Evolutionary conservation across 2,888 invertebrate genomes (phyloP).

Genomic region (Micropterix aruncella): DNA sequence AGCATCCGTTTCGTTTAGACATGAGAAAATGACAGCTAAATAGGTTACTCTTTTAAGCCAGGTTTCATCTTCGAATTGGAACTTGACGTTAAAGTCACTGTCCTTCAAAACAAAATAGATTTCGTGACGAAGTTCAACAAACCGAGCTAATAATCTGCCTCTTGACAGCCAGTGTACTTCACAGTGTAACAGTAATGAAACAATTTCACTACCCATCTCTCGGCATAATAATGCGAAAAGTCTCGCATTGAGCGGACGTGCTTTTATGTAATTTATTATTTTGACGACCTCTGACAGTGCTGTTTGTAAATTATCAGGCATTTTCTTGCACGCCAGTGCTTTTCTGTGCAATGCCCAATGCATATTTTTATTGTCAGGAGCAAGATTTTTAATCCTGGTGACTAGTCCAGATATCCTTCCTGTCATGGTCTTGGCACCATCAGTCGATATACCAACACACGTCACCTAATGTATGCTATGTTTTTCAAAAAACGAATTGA

Average conservation of each 20-base stretch:
- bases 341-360: slow-evolving; percentile 1
- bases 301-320: neutral
- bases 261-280: no score
- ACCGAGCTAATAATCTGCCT: slow-evolving; percentile 5
- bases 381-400: slow-evolving; percentile 4
- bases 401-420: slow-evolving; percentile 2
- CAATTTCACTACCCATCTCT: slow-evolving; percentile 4
- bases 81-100: no score
- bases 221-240: slow-evolving; percentile 3
- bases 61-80: slow-evolving; percentile 5
- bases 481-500: neutral
- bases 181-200: slow-evolving; percentile 6
- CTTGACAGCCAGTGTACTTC: slow-evolving; percentile 5
- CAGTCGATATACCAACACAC: slow-evolving; percentile 3
- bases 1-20: no score
- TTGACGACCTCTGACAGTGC: neutral
- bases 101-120: no score
- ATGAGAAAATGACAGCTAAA: slow-evolving; percentile 4
- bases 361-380: slow-evolving; percentile 5
- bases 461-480: slow-evolving; percentile 3
- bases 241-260: slow-evolving; percentile 1
- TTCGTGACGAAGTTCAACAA: slow-evolving; percentile 5
- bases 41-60: slow-evolving; percentile 4
- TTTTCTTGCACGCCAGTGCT: slow-evolving; percentile 4
- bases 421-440: slow-evolving; percentile 3